Evolutionary conservation across 2,113 vertebrate genomes (phyloP).

Genomic region (Columba livia): DNA sequence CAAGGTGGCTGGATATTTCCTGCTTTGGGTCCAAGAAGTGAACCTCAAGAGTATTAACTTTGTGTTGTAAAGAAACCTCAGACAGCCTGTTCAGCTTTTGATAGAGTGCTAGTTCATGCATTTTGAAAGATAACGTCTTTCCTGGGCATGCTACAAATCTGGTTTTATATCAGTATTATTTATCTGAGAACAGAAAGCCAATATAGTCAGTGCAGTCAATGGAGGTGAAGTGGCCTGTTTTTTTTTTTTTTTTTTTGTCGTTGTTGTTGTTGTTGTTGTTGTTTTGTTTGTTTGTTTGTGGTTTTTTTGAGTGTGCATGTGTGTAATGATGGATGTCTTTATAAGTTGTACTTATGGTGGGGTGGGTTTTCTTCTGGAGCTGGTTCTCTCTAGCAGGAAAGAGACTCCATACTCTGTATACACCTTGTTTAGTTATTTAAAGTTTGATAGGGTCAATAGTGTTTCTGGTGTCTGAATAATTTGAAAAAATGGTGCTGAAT

Average conservation of each 20-base stretch:
- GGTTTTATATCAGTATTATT: not conserved
- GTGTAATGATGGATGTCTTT: not conserved
- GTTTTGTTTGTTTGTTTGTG: too few species aligned
- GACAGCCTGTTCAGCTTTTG: not conserved
- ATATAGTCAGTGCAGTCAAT: not conserved
- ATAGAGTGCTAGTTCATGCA: not conserved
- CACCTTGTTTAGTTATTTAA: not conserved
- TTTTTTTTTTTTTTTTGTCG: not conserved
- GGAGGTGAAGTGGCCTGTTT: not conserved
- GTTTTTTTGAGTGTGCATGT: not conserved
- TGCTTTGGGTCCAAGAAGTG: not conserved
- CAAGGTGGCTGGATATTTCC: not conserved
- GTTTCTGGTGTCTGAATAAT: not conserved
- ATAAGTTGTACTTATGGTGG: not conserved
- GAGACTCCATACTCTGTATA: not conserved
- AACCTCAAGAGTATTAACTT: not conserved
- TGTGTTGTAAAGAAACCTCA: not conserved
- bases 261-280: too few species aligned
- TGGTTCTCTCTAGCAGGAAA: not conserved
- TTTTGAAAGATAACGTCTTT: not conserved
- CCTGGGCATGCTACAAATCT: not conserved
- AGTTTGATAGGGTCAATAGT: not conserved
- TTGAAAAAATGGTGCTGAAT: not conserved
- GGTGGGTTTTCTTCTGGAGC: not conserved
- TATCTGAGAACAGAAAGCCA: not conserved